phyloP scores from a whole-genome alignment of 2,888 invertebrate species.

The Mellilla xanthometata region DNA sequence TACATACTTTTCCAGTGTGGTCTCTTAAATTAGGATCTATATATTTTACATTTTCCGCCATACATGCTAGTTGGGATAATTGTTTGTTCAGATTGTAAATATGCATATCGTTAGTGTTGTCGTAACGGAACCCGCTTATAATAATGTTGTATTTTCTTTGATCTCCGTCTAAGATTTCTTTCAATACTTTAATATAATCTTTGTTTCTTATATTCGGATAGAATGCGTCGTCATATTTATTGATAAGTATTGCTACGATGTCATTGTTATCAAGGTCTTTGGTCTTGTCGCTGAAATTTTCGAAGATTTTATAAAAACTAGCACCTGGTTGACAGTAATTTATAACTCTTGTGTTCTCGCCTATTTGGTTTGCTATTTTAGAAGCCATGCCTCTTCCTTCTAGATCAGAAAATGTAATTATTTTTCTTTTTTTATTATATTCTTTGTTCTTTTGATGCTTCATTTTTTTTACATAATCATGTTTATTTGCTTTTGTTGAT shows the following conservation, averaged over 20 bases:
- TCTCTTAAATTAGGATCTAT: not conserved
- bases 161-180: not conserved
- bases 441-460: not conserved
- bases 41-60: not conserved
- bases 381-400: not conserved
- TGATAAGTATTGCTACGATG: not conserved
- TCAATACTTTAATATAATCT: not conserved
- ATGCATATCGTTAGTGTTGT: not conserved
- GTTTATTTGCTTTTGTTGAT: not conserved
- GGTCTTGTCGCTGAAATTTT: not conserved
- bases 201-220: not conserved
- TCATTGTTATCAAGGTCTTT: not conserved
- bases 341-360: not conserved
- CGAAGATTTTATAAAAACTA: not conserved
- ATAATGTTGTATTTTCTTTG: not conserved
- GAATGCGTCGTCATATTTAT: not conserved
- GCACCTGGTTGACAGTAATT: slow-evolving; percentile 1
- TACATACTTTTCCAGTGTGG: not conserved
- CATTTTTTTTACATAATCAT: too few species aligned
- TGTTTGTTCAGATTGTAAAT: not conserved
- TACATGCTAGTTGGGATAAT: not conserved
- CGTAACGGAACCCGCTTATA: not conserved
- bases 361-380: not conserved
- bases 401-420: not conserved
- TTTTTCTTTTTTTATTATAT: not conserved